Evolutionary conservation across 2,888 invertebrate species (phyloP), one percentile per base, ranked within the genome.

Genomic region (Drosophila paranaensis): DNA sequence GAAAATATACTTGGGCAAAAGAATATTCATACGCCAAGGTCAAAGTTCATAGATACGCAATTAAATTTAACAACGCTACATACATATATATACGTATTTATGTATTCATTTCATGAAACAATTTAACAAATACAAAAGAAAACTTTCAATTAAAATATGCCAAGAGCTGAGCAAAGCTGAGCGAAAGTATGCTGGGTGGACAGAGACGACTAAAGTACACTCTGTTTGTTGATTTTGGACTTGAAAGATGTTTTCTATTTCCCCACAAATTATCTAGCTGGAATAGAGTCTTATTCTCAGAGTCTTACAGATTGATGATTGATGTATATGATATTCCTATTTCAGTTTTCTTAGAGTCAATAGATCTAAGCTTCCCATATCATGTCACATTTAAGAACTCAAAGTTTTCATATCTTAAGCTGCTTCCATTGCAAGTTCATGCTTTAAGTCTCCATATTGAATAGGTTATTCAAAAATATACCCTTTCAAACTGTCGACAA

Each of bases 101-200:
- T 9, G 20, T 20, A 20, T 20, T 20, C 2, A 27, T 30, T 37
- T 60, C 33, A 6, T 6, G 25, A 35, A 54, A 35, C 55, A 65
- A 67, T 55, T 67, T 37, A 42, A 43, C 40, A 43, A 50, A 27
- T 42, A 64, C 39, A 66, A 64, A 13, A 11, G 6, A 45, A 43
- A 39, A 33, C 30, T 35, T 53, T 45, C 50, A 69, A 57, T 69
- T 16, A 30, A 57, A 70, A 60, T n/a, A 62, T 58, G 53, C 27
- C 33, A 55, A 62, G 48, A 70, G 43, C 35, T 56, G 10, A 35
- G 20, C 37, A 60, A 66, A 63, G 53, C 45, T 42, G 45, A 54
- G 54, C 9, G 3, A 27, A 54, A 42, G 8, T 37, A 6, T 16
- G 8, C 8, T 16, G 9, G n/a, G 2, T 11, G 68, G 16, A 11